These are phyloP conservation scores for Aplodontia rufa DNA, from an alignment of 2,113 vertebrate genomes.

Conservation along the genomic window DNA sequence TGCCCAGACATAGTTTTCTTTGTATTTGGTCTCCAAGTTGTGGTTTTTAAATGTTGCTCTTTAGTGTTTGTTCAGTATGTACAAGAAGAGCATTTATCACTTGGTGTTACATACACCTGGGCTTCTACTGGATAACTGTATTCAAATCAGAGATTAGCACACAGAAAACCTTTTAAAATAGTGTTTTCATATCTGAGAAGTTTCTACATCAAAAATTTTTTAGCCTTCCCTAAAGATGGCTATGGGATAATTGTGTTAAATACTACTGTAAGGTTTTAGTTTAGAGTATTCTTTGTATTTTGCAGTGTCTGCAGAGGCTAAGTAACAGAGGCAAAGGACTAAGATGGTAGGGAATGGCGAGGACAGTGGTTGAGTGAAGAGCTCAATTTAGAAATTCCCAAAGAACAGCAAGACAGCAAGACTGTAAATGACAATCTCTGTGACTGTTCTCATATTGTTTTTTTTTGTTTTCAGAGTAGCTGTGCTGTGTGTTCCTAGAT, in stretches of 20 bases:
- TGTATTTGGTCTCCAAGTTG: not conserved
- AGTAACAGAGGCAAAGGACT: not conserved
- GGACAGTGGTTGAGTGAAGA: too few relatives aligned
- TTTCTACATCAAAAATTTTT: not conserved
- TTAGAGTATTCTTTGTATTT: not conserved
- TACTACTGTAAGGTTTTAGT: not conserved
- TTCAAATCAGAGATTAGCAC: not conserved
- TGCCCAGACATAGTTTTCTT: not conserved
- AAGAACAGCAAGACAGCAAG: not conserved
- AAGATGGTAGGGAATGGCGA: fast-evolving
- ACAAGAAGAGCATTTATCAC: not conserved
- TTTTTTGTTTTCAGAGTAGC: slow-evolving; percentile 86
- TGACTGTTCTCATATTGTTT: not conserved
- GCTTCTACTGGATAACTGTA: not conserved
- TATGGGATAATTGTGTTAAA: not conserved
- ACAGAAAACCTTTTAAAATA: not conserved
- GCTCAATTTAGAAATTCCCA: not conserved
- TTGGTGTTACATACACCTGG: not conserved
- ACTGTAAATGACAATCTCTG: not conserved
- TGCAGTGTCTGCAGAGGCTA: not conserved
- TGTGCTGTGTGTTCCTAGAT: slow-evolving; percentile 83
- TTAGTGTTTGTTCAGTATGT: not conserved
- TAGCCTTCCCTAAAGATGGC: not conserved
- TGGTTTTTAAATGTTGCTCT: not conserved
- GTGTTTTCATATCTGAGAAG: not conserved